Percentiles rank a stretch among this genome's conserved stretches.
Evolutionary conservation across 2,888 invertebrate species (phyloP).

Genomic region (Lepeophtheirus nordmannii): DNA sequence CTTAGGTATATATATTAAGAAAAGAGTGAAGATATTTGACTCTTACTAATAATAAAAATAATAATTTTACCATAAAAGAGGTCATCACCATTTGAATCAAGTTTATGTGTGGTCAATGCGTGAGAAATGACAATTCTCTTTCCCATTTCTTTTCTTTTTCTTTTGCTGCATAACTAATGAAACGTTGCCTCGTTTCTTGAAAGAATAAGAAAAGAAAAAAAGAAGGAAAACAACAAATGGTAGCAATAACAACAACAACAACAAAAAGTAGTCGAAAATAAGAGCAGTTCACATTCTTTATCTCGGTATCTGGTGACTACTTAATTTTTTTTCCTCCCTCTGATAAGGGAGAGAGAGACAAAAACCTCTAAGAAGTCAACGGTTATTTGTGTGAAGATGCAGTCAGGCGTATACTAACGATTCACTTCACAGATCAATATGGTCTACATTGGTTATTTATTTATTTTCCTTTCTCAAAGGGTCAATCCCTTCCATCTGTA

Average conservation of each 20-base stretch:
- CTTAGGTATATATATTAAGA: no score
- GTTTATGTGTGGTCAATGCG: neutral
- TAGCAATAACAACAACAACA: neutral
- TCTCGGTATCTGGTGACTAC: constrained; percentile 7
- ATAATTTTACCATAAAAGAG: no score
- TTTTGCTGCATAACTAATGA: neutral
- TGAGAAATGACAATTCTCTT: neutral
- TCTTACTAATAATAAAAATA: no score
- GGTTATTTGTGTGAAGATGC: constrained; percentile 4
- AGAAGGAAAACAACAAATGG: neutral
- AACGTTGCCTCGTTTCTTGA: neutral
- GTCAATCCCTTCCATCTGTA: no score
- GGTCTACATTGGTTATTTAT: no score
- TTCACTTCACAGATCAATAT: no score
- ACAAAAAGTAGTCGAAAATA: neutral
- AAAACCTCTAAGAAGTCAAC: neutral
- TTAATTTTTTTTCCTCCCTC: neutral
- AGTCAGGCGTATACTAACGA: no score
- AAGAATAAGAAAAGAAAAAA: neutral
- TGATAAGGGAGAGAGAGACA: neutral
- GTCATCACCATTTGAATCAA: no score
- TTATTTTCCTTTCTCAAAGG: no score
- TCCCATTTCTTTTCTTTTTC: no score
- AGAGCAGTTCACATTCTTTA: constrained; percentile 8
- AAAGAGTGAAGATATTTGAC: no score